phyloP scores from a whole-genome alignment of 1,140 invertebrate species.

The Zaprionus lachaisei region DNA sequence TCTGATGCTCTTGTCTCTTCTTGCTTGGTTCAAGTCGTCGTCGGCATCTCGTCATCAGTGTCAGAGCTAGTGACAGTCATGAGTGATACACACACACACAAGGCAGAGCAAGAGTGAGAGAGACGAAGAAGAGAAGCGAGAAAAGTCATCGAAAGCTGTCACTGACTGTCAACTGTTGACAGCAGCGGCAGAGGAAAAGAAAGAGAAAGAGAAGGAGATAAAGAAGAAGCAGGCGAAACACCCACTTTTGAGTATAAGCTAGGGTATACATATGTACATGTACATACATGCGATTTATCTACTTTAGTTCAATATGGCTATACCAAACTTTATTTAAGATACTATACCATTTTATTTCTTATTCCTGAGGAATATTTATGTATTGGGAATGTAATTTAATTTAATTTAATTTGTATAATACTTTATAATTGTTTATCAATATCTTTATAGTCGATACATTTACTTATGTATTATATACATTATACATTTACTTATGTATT shows the following conservation, averaged over 20 bases:
- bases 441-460: neutral
- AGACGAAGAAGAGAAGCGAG: constrained; percentile 9
- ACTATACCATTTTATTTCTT: neutral
- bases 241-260: constrained; percentile 1
- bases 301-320: neutral
- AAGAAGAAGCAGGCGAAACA: neutral
- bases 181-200: constrained; percentile 4
- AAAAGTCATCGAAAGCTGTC: constrained; percentile 43
- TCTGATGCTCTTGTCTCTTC: neutral
- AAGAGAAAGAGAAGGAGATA: neutral
- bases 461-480: too few relatives aligned
- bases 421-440: too few relatives aligned
- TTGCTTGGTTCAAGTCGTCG: constrained; percentile 2
- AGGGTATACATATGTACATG: neutral
- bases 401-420: too few relatives aligned
- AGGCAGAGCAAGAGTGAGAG: neutral
- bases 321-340: neutral
- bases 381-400: neutral
- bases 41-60: constrained; percentile 52
- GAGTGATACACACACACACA: constrained; percentile 14
- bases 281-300: neutral
- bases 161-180: constrained; percentile 48
- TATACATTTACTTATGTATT: too few relatives aligned
- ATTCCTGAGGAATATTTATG: neutral
- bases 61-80: constrained; percentile 48